Percentiles rank a stretch among this genome's conserved stretches.
Conservation (phyloP, 1,140 invertebrate species). For the Caenorhabditis inopinata region DNA sequence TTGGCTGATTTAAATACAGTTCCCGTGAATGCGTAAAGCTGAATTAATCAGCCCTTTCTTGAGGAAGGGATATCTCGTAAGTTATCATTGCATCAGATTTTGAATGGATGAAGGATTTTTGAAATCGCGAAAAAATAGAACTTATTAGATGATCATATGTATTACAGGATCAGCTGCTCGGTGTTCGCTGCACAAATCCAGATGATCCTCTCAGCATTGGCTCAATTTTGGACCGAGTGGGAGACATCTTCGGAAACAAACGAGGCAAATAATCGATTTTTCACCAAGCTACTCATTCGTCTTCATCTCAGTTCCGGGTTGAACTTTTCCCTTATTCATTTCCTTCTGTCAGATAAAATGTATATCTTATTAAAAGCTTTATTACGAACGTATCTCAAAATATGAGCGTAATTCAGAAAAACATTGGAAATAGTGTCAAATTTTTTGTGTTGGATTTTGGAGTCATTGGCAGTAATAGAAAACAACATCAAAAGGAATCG, state of each 20-base stretch:
- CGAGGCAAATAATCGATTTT: slow-evolving; percentile 11
- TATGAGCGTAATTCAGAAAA: slow-evolving; percentile 14
- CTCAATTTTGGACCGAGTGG: slow-evolving; percentile 54
- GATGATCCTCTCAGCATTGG: slow-evolving; percentile 57
- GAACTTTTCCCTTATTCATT: background rate
- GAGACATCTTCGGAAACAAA: slow-evolving; percentile 53
- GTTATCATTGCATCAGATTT: too few species aligned
- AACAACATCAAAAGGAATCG: background rate
- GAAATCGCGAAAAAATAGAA: too few species aligned
- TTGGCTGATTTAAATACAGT: too few species aligned
- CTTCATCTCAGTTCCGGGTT: background rate
- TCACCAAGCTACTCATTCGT: background rate
- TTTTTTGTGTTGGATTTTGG: background rate
- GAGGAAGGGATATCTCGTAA: too few species aligned
- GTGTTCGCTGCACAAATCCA: slow-evolving; percentile 56
- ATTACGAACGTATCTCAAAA: background rate
- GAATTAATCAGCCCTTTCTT: too few species aligned
- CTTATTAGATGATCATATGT: too few species aligned
- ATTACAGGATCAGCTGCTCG: slow-evolving; percentile 54
- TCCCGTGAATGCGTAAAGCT: too few species aligned
- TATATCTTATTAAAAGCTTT: slow-evolving; percentile 35
- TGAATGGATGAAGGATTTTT: too few species aligned
- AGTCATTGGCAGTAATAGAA: slow-evolving; percentile 14
- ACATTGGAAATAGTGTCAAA: background rate
- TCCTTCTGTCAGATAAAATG: background rate